Conservation (phyloP, 2,888 invertebrate species). For the Anorthoa munda region DNA sequence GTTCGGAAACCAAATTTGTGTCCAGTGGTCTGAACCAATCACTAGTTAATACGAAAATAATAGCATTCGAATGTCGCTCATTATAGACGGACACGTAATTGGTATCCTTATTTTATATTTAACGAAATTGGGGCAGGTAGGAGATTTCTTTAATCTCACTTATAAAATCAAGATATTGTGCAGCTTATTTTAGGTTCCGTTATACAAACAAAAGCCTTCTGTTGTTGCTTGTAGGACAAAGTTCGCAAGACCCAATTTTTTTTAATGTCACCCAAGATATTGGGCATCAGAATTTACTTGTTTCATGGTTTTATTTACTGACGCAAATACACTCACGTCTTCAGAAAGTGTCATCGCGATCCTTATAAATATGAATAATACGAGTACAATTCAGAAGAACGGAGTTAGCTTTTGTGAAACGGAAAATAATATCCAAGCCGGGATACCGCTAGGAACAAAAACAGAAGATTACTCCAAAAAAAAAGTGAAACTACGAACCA, state of each 20-base stretch:
- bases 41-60: conserved; percentile 88
- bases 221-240: too few species aligned
- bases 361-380: background rate
- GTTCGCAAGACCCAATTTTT: too few species aligned
- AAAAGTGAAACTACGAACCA: background rate
- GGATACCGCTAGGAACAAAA: conserved; percentile 10
- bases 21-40: conserved; percentile 84
- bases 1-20: conserved; percentile 77
- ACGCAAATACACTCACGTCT: background rate
- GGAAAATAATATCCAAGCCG: background rate
- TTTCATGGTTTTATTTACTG: background rate
- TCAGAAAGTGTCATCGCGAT: background rate
- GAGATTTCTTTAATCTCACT: background rate
- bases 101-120: conserved; percentile 59
- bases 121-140: conserved; percentile 48
- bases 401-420: background rate
- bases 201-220: too few species aligned
- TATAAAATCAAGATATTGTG: background rate
- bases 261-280: background rate
- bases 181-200: background rate
- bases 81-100: conserved; percentile 81
- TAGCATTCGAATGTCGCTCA: conserved; percentile 84
- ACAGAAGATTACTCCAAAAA: background rate
- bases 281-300: background rate
- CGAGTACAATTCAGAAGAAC: background rate